Base-by-base conservation (phyloP, 2,888 invertebrate genomes). In the Drosophila siamana region DNA sequence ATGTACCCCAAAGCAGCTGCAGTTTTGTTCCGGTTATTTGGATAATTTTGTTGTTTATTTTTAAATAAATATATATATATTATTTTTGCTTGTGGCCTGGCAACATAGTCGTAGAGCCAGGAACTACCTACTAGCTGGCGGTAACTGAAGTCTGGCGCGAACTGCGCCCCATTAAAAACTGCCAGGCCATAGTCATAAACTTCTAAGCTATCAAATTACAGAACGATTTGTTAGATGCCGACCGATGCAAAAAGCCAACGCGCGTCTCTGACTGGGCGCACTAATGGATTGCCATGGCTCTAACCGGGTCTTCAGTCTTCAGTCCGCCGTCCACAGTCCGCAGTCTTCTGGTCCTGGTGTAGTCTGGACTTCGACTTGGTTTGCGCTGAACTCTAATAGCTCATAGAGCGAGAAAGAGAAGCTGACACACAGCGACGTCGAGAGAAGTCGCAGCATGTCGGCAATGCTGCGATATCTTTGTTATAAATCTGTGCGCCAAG, bases 401-500 rank as follows among this genome's bases (percentile, higher is more conserved):
- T 85, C 85, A 85, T 85, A 87, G 85, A 78, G 79, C 72, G 78
- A 24, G 73, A 57, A n/a, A 44, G 36, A 11, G 38, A 51, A 62
- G 19, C 13, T n/a, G 28, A 40, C 9, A n/a, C 38, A 28, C 16
- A 43, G 50, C 16, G 44, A 33, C 19, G 28, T 47, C 57, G 16
- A 56, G 59, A 30, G 46, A 15, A 54, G 88, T 69, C 75, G 73
- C 87, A 84, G 86, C 88, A 80, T 86, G 88, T 86, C 79, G 88
- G 82, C 86, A 69, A 77, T 64, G 71, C 79, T 56, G 82, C 85
- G 79, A 89, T 90, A 90, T 91, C 91, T 90, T 85, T 87, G 91
- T 90, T 91, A 90, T 90, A 90, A 90, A 90, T 90, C 90, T 91
- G 89, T 82, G 80, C 81, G 74, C 76, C 71, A 70, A 74, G 87